A percentile compares a stretch with the other conserved stretches of the same genome.
Evolutionary conservation across 2,797 vertebrate genomes (phyloP).

Genomic region (Neosilurus mollespiculum): DNA sequence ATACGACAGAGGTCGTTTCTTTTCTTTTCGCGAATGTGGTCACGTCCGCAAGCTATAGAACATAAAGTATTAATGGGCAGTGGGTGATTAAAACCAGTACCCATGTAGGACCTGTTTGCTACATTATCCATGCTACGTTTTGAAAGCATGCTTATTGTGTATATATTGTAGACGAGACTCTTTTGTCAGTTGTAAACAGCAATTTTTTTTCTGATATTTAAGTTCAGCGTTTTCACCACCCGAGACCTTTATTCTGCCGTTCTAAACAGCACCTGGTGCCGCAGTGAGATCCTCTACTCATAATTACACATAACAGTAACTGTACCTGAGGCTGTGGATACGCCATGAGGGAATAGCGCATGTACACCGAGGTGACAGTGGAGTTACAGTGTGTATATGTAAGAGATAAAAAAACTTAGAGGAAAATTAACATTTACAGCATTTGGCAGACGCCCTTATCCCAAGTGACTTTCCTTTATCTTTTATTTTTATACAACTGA

Average conservation of each 20-base stretch:
- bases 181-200: background rate
- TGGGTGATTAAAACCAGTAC: too few species aligned
- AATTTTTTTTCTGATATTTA: background rate
- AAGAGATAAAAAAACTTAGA: background rate
- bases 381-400: background rate
- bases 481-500: too few species aligned
- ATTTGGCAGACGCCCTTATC: too few species aligned
- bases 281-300: background rate
- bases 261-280: background rate
- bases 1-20: too few species aligned
- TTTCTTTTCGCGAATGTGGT: too few species aligned
- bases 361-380: conserved; percentile 1
- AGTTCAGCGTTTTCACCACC: background rate
- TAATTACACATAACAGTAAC: conserved; percentile 16
- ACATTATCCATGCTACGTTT: too few species aligned
- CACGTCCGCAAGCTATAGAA: too few species aligned
- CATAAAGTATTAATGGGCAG: too few species aligned
- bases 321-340: conserved; percentile 19
- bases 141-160: too few species aligned
- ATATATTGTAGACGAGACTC: background rate
- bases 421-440: too few species aligned
- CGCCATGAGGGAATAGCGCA: conserved; percentile 10
- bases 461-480: too few species aligned
- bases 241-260: background rate
- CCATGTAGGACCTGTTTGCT: too few species aligned